Evolutionary conservation across 2,888 invertebrate genomes (phyloP).

Genomic region (Phalera bucephala): DNA sequence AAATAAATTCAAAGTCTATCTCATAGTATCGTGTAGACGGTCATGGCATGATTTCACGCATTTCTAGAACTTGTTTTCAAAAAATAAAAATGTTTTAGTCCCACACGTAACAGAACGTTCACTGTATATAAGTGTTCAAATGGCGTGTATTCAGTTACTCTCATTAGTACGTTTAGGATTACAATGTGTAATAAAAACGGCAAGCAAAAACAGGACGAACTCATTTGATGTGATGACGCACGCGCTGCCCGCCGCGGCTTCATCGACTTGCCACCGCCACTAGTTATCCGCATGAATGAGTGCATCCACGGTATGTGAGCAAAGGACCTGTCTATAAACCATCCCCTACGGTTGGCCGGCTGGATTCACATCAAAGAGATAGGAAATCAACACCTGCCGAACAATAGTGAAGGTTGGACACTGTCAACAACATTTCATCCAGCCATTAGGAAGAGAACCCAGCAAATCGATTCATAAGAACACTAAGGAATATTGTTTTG

Average conservation of each 20-base stretch:
- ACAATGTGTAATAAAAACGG: conserved; percentile 1
- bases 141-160: not conserved
- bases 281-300: conserved; percentile 55
- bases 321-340: conserved; percentile 59
- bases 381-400: conserved; percentile 59
- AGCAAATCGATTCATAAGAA: not conserved
- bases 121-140: not conserved
- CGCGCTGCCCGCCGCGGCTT: conserved; percentile 7
- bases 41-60: not conserved
- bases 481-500: too few species aligned
- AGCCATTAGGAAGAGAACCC: not conserved
- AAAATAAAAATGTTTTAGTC: not conserved
- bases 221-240: conserved; percentile 2
- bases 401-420: conserved; percentile 37
- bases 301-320: conserved; percentile 59
- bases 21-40: not conserved
- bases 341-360: conserved; percentile 49
- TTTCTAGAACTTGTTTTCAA: not conserved
- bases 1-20: not conserved
- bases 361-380: conserved; percentile 69
- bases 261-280: conserved; percentile 33
- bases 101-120: not conserved
- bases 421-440: conserved; percentile 10
- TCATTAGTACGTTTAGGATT: conserved; percentile 1
- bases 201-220: conserved; percentile 1